Base-by-base conservation (phyloP, 2,797 vertebrate genomes). In the Podarcis siculus region DNA sequence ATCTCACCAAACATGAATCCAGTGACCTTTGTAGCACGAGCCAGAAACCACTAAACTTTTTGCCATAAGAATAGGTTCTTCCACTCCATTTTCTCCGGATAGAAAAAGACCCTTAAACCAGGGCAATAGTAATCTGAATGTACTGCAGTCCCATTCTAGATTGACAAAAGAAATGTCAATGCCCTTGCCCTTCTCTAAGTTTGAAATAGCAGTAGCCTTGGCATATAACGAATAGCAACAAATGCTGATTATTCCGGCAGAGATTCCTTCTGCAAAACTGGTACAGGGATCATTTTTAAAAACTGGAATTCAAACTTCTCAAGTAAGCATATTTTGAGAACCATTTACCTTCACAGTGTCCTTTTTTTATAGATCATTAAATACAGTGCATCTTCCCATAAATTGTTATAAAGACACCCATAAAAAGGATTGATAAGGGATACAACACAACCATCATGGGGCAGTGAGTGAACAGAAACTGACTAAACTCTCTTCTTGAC, bases 331-430 rank as follows among this genome's bases (percentile, higher is more conserved):
- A 30, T 69, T 88, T 86, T 45, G 86, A 32, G 73, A 67, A 61
- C 67, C 8, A 19, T 42, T 39, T 79, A 19, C 12, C 39, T 55
- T 67, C 39, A 79, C 17, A 45, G 1, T 64, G 5, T 76, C 39
- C 8, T 6, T 83, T 83, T 83, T 76, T 58, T 58, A 90, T 19
- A 67, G 66, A 72, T 92, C 94, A 93, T 89, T 75, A 89, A 89
- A 86, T 71, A 88, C 61, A 87, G 8, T 76, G 35, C 2, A 83
- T 82, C 37, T 92, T 91, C 61, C 66, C 75, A n/a, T 0, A 42
- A 66, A 42, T 85, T 87, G 42, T 6, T 37, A 86, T 19, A 82
- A 81, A 82, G 88, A 77, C 76, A n/a, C 69, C 73, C 3, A 84
- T 6, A 61, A 39, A 72, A 80, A 92, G 25, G 6, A n/a, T 7